phyloP scores from a whole-genome alignment of 1,140 invertebrate species.

The Trachelipus rathkii region DNA sequence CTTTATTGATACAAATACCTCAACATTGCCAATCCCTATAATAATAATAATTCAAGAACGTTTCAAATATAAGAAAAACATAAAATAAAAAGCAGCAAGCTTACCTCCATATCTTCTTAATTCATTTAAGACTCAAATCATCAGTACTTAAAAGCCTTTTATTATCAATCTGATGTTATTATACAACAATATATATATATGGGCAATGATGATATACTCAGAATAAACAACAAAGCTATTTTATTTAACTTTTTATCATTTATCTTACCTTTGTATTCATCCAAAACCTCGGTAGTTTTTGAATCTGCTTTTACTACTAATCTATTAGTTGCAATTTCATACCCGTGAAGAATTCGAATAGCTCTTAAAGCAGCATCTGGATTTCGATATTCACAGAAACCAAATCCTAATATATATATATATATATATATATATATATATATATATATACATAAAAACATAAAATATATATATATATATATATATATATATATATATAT shows the following conservation, averaged over 20 bases:
- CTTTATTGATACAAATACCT: too few relatives aligned
- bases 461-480: neutral
- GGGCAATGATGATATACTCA: too few relatives aligned
- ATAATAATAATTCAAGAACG: too few relatives aligned
- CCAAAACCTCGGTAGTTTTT: slow-evolving; percentile 89
- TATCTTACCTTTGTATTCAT: slow-evolving; percentile 77
- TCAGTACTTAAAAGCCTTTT: too few relatives aligned
- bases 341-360: slow-evolving; percentile 88
- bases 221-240: too few relatives aligned
- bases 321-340: slow-evolving; percentile 87
- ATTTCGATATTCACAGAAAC: slow-evolving; percentile 93
- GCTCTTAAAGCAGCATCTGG: slow-evolving; percentile 91
- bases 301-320: slow-evolving; percentile 96
- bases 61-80: too few relatives aligned
- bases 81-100: too few relatives aligned
- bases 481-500: neutral
- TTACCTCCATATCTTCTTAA: too few relatives aligned
- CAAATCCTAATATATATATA: slow-evolving; percentile 66
- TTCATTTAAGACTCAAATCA: too few relatives aligned
- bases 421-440: slow-evolving; percentile 15
- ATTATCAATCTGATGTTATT: too few relatives aligned
- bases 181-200: too few relatives aligned
- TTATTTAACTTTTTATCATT: neutral
- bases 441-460: neutral
- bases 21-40: too few relatives aligned